Conservation (phyloP, 2,113 vertebrate species). For the Calyptomena viridis region DNA sequence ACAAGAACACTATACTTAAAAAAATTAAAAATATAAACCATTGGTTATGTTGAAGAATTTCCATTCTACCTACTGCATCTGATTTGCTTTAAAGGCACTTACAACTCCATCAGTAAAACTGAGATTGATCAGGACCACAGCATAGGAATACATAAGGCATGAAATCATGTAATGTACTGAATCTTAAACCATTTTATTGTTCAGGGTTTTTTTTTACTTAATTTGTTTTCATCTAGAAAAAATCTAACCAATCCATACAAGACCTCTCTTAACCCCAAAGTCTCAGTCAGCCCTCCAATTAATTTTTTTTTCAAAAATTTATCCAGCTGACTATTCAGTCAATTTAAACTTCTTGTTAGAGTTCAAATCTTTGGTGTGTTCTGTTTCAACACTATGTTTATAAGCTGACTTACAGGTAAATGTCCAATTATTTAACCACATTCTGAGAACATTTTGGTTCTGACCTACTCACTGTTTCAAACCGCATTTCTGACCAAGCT, state of each 20-base stretch:
- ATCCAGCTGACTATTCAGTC: neutral
- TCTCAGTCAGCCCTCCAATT: neutral
- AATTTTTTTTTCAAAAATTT: neutral
- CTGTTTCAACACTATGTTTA: neutral
- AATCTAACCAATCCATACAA: slow-evolving; percentile 36
- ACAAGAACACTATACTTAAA: too few species aligned
- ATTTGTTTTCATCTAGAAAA: slow-evolving; percentile 43
- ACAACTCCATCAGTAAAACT: slow-evolving; percentile 22
- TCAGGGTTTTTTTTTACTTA: slow-evolving; percentile 7
- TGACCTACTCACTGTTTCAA: neutral
- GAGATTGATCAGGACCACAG: slow-evolving; percentile 35
- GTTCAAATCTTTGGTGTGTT: neutral
- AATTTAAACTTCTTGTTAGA: slow-evolving; percentile 2
- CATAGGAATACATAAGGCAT: neutral
- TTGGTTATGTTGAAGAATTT: slow-evolving; percentile 28
- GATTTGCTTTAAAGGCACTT: slow-evolving; percentile 47
- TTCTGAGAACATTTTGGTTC: neutral
- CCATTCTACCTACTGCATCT: slow-evolving; percentile 20
- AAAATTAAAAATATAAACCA: too few species aligned
- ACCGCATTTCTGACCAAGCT: neutral
- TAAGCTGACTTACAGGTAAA: neutral
- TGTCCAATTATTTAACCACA: neutral
- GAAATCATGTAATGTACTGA: neutral
- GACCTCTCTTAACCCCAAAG: neutral
- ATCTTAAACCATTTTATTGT: neutral